These are phyloP conservation scores for Aplidium turbinatum DNA, from an alignment of 23 tunicate species.

Conservation along the genomic window DNA sequence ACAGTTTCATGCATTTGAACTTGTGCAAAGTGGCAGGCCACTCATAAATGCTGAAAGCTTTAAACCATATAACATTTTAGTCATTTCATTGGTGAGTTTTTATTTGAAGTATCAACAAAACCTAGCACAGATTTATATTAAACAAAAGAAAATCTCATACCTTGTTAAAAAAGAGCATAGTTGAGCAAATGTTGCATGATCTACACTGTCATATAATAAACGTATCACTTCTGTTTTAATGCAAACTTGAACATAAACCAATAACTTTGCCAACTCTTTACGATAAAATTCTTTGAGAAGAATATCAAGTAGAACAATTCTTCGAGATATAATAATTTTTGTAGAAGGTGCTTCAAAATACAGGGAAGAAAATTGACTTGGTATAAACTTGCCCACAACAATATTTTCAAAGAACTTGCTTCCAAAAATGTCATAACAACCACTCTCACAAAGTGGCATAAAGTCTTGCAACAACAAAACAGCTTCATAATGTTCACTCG, in stretches of 20 bases:
- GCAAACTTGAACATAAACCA: slow-evolving; percentile 11
- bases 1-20: no score
- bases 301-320: not conserved
- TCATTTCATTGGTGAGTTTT: no score
- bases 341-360: not conserved
- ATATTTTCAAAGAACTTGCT: slow-evolving; percentile 12
- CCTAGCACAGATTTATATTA: no score
- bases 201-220: slow-evolving; percentile 31
- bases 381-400: slow-evolving; percentile 24
- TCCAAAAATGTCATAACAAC: slow-evolving; percentile 12
- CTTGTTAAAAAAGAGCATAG: slow-evolving; percentile 37
- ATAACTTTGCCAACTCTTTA: not conserved
- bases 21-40: no score
- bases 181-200: slow-evolving; percentile 37
- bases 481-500: slow-evolving; percentile 18
- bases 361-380: not conserved
- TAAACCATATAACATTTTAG: no score
- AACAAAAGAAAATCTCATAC: slow-evolving; percentile 5
- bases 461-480: not conserved
- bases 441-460: slow-evolving; percentile 14
- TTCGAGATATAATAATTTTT: not conserved
- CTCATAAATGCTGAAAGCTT: no score
- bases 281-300: not conserved
- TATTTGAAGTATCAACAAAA: no score
- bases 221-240: slow-evolving; percentile 45